Percentiles rank a stretch among this genome's conserved stretches.
Conservation (phyloP, 2,113 vertebrate species). For the Campylorhamphus procurvoides region DNA sequence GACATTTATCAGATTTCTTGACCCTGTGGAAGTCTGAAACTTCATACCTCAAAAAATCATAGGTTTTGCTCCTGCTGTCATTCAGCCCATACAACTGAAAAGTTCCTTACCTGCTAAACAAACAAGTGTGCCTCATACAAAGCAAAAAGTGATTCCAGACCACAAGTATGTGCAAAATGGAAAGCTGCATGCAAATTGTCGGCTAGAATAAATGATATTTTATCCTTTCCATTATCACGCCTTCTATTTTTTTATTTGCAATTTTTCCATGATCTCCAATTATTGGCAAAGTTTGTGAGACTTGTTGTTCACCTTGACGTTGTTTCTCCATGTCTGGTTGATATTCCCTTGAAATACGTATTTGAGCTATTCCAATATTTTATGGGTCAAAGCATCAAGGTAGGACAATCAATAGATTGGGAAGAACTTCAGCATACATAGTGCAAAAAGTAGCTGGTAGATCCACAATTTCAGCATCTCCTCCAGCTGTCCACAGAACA, state of each 20-base stretch:
- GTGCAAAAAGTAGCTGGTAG: not conserved
- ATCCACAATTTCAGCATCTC: not conserved
- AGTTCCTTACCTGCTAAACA: not conserved
- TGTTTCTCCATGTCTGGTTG: not conserved
- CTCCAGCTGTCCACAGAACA: not conserved
- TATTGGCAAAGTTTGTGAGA: not conserved
- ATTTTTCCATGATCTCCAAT: not conserved
- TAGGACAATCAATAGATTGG: rapidly evolving
- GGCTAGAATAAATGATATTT: not conserved
- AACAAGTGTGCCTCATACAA: not conserved
- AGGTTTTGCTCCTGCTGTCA: not conserved
- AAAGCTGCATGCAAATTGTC: not conserved
- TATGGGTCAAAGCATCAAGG: not conserved
- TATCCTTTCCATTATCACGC: not conserved
- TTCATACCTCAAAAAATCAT: not conserved
- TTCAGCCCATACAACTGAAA: not conserved
- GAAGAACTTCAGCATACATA: not conserved
- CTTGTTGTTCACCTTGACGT: not conserved
- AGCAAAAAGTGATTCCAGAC: not conserved
- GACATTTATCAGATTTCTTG: not conserved
- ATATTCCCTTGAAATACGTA: not conserved
- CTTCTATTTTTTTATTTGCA: not conserved
- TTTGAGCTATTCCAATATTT: not conserved
- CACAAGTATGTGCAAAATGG: not conserved
- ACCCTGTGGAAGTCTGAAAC: not conserved